Evolutionary conservation across 1,140 invertebrate species (phyloP).

Genomic region (Pseudomyrmex gracilis): DNA sequence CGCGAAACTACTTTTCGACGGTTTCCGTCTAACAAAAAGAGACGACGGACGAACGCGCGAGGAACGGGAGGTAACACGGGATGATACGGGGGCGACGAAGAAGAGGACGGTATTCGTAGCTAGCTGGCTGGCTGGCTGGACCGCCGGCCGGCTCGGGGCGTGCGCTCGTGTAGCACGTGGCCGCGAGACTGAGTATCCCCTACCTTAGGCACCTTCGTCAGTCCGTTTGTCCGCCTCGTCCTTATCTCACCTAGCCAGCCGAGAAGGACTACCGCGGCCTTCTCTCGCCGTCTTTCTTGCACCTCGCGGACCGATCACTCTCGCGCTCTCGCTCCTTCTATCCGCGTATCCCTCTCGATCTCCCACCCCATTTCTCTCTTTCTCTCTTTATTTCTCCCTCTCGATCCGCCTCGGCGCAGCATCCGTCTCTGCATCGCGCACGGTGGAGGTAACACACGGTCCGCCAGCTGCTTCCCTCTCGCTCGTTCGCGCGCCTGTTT

Average conservation of each 20-base stretch:
- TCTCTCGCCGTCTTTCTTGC: conserved; percentile 76
- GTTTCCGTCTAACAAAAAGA: not conserved
- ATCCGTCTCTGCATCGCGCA: conserved; percentile 56
- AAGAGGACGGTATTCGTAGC: conserved; percentile 64
- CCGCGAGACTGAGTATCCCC: conserved; percentile 84
- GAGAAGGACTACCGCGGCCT: conserved; percentile 81
- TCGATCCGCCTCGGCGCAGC: conserved; percentile 51
- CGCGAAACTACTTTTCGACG: conserved; percentile 18
- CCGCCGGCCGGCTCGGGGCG: conserved; percentile 81
- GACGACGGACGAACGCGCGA: conserved; percentile 35
- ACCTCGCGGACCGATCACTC: conserved; percentile 22
- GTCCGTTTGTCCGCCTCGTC: conserved; percentile 82
- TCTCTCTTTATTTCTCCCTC: conserved; percentile 27
- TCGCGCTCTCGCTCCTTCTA: conserved; percentile 35
- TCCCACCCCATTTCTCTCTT: conserved; percentile 33
- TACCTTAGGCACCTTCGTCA: conserved; percentile 81
- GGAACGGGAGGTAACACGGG: conserved; percentile 57
- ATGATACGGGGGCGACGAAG: conserved; percentile 64
- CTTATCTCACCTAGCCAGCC: conserved; percentile 79
- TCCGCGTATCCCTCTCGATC: conserved; percentile 26
- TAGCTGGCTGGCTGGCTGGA: conserved; percentile 71
- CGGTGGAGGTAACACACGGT: conserved; percentile 38
- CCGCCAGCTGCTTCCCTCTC: conserved; percentile 69
- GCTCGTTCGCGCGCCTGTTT: conserved; percentile 65
- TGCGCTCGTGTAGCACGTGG: conserved; percentile 85